Evolutionary conservation across 2,888 invertebrate genomes (phyloP).

Genomic region (Stenolophus ochropezus): DNA sequence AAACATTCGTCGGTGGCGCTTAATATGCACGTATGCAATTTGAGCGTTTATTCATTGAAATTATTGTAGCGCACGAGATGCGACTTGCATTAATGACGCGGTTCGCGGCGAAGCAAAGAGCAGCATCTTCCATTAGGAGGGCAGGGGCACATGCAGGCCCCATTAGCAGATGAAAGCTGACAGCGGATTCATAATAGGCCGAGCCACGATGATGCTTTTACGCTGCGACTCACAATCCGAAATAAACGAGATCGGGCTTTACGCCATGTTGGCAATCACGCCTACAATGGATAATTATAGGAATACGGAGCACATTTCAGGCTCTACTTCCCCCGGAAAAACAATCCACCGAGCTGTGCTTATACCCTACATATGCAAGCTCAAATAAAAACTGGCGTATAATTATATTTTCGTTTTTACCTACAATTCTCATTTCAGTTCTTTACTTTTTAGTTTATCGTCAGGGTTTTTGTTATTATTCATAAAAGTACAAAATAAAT

Average conservation of each 20-base stretch:
- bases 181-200: constrained; percentile 53
- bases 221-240: neutral
- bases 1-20: constrained; percentile 52
- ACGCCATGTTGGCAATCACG: neutral
- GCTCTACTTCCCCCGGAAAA: neutral
- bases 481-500: too few species aligned
- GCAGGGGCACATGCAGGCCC: constrained; percentile 60
- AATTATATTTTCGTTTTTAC: neutral
- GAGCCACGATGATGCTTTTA: neutral
- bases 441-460: too few species aligned
- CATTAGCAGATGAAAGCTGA: constrained; percentile 66
- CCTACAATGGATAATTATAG: neutral
- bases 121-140: constrained; percentile 15
- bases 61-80: constrained; percentile 64
- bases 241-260: neutral
- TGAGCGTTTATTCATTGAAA: constrained; percentile 64
- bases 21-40: constrained; percentile 60
- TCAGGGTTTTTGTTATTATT: too few species aligned
- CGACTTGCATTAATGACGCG: constrained; percentile 65
- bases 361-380: neutral
- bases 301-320: neutral
- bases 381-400: neutral
- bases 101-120: constrained; percentile 31
- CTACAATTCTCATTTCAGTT: too few species aligned
- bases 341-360: neutral